These are phyloP conservation scores for Formica exsecta DNA, from an alignment of 1,140 invertebrate species.

Conservation along the genomic window DNA sequence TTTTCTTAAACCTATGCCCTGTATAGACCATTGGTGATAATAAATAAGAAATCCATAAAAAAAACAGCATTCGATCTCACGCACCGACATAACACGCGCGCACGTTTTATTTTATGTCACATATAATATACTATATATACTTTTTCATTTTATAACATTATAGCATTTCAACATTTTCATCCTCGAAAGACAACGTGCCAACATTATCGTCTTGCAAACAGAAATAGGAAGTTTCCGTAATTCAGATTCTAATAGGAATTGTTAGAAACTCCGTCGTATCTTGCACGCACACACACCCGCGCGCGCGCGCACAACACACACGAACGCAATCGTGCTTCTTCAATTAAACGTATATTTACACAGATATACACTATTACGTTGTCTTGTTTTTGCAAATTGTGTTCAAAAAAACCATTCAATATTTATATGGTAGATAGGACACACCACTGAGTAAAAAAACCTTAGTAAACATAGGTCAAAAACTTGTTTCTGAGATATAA, in stretches of 20 bases:
- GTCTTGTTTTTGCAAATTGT: conserved; percentile 62
- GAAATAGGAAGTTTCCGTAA: conserved; percentile 68
- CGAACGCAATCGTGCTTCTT: conserved; percentile 42
- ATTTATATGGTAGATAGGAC: too few species aligned
- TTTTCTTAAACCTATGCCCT: conserved; percentile 85
- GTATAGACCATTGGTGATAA: conserved; percentile 85
- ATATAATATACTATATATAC: conserved; percentile 46
- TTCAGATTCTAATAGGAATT: conserved; percentile 77
- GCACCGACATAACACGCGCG: conserved; percentile 51
- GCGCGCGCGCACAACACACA: conserved; percentile 35
- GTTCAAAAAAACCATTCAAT: too few species aligned
- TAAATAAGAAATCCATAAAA: conserved; percentile 83
- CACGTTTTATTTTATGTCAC: conserved; percentile 14
- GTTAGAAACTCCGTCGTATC: conserved; percentile 59
- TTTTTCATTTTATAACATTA: conserved; percentile 52
- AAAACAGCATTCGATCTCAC: conserved; percentile 72
- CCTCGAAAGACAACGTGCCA: conserved; percentile 37
- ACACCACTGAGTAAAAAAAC: too few species aligned
- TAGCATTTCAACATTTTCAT: conserved; percentile 53
- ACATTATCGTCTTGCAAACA: conserved; percentile 2
- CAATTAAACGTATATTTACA: conserved; percentile 80
- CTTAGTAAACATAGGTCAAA: too few species aligned
- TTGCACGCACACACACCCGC: conserved; percentile 37
- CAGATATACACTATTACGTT: conserved; percentile 59
- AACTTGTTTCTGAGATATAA: too few species aligned